Base-by-base conservation (phyloP, 2,888 invertebrate genomes). In the Carterocephalus palaemon region DNA sequence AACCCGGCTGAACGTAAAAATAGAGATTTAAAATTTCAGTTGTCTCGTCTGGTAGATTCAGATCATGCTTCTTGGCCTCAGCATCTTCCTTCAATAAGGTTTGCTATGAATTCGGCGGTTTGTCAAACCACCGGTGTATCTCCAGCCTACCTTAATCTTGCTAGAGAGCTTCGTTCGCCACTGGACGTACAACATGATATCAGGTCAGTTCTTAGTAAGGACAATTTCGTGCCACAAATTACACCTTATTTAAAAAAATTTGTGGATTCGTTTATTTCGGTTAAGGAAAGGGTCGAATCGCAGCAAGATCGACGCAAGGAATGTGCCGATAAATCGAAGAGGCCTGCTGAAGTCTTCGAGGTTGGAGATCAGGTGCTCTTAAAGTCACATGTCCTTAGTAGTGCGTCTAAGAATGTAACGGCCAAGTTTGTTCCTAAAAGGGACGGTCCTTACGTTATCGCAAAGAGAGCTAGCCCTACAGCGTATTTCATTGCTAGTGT, bases 1-100 rank as follows among this genome's bases (percentile, higher is more conserved):
- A 69, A 70, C 31, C 70, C 65, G 0, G 66, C 61, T 0, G 67
- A 69, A 41, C 42, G 67, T 1, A 50, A 54, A 16, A 65, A 65
- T 33, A 43, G 73, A 2, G 60, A 62, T 7, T 26, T 67, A 1
- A 66, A 65, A 4, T 48, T 56, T 0, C 62, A 59, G 31, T 31
- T 65, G 0, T 53, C 54, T 0, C 57, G 64, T 5, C 49, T 54
- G 1, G 55, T 57, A 0, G 53, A 46, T 4, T 37, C 36, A 1
- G 23, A 60, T 5, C 64, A 62, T 38, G 13, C 34, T 1, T 26
- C 26, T 1, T 64, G 64, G 62, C 48, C 50, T 0, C 45, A 47
- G 2, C 39, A 48, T 3, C 33, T 66, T 2, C 49, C 62, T 2
- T 15, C 43, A 1, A 52, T 67, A 0, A 48, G 59, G 1, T 64